phyloP scores from a whole-genome alignment of 53 echinoderm and acorn worm species.

The Temnopleurus reevesii region DNA sequence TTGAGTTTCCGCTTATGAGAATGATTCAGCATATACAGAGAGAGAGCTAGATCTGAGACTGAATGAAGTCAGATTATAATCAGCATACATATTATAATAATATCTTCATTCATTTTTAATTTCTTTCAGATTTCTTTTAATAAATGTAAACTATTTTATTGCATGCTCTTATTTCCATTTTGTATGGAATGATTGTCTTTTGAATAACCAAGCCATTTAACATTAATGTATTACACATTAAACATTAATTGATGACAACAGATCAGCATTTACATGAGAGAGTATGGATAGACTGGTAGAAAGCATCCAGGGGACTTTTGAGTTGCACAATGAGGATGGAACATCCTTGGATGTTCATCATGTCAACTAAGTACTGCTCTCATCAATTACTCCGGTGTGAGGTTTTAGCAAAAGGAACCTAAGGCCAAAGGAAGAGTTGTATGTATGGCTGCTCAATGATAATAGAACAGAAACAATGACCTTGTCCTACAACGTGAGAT shows the following conservation, averaged over 20 bases:
- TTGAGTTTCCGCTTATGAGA: too few species aligned
- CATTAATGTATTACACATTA: too few species aligned
- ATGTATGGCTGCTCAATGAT: neutral
- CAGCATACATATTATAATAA: too few species aligned
- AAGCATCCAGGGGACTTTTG: neutral
- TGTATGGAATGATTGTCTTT: too few species aligned
- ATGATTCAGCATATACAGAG: too few species aligned
- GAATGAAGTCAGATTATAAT: too few species aligned
- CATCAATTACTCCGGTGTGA: neutral
- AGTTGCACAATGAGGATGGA: neutral
- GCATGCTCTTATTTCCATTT: too few species aligned
- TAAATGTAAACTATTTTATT: too few species aligned
- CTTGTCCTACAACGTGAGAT: constrained; percentile 25
- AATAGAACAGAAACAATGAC: neutral
- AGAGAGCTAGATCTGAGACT: too few species aligned
- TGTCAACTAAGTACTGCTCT: neutral
- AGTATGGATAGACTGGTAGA: neutral
- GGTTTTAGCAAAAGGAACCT: neutral
- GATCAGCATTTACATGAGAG: neutral
- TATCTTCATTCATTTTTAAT: too few species aligned
- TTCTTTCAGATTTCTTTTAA: too few species aligned
- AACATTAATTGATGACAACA: neutral
- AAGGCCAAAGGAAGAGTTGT: neutral
- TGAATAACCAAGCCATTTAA: too few species aligned
- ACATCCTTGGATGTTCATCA: constrained; percentile 14